Evolutionary conservation across 2,888 invertebrate species (phyloP), one percentile per base, ranked within the genome.

Genomic region (Eupithecia subumbrata): DNA sequence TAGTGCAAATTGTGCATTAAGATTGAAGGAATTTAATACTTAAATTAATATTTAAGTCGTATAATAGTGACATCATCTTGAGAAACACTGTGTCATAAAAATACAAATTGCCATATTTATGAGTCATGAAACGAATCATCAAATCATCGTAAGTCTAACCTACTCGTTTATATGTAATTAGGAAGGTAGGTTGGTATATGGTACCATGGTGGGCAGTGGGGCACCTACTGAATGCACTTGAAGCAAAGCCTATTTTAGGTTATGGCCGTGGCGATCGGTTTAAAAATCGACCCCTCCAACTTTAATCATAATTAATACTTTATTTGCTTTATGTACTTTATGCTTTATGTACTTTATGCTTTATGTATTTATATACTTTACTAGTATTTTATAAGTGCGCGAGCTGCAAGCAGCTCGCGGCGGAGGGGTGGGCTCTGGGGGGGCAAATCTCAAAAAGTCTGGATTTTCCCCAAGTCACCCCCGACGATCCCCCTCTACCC

Each of bases 51-150:
- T 60, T 60, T 12, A 60, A 25, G 60, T 25, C 60, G 12, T 25
- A 25, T 60, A 60, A 22, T 45, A 43, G 45, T 43, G 30, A 37
- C 67, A 18, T 66, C 69, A 69, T 45, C 63, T 75, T 69, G 63
- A 63, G 63, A 48, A 71, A 37, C 63, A 7, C 48, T 64, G 63
- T 64, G 40, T 45, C n/a, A 71, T 74, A 78, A 75, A 77, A 75
- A 73, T n/a, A 69, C 60, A 68, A 75, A 76, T 78, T 74, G 72
- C 40, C 69, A 60, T 69, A 37, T 73, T 72, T 71, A 69, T 76
- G 76, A 76, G 73, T 78, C 80, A 78, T 64, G 52, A n/a, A 52
- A 68, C 14, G 40, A 68, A 40, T 68, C 43, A 68, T 43, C 40
- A 25, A 68, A 60, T 25, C 12, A 3, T 9, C 64, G 18, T 30